Evolutionary conservation across 2,113 vertebrate genomes (phyloP).

Genomic region (Dicrurus megarhynchus): DNA sequence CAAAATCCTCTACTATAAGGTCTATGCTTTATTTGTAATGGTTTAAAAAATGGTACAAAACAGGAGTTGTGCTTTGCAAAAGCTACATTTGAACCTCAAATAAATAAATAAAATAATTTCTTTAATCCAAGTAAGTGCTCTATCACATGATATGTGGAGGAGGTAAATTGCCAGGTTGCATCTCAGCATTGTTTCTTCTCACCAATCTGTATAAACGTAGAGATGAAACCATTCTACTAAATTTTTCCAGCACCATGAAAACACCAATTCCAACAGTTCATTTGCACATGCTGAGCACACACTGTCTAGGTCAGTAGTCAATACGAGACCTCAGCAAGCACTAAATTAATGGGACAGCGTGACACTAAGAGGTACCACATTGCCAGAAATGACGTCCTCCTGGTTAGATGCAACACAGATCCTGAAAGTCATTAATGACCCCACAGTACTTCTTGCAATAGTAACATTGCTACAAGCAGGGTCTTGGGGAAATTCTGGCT

Average conservation of each 20-base stretch:
- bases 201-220: not conserved
- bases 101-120: not conserved
- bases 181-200: not conserved
- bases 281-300: conserved; percentile 10
- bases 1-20: not conserved
- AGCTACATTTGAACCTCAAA: not conserved
- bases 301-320: not conserved
- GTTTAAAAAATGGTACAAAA: not conserved
- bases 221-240: not conserved
- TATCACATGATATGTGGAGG: not conserved
- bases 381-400: not conserved
- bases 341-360: not conserved
- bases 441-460: not conserved
- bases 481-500: not conserved
- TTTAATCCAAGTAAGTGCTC: not conserved
- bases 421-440: not conserved
- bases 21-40: fast-evolving
- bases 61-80: not conserved
- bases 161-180: not conserved
- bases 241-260: not conserved
- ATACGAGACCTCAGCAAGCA: not conserved
- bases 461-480: not conserved
- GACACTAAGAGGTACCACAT: not conserved
- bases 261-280: not conserved
- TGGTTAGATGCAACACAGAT: not conserved